Base-by-base conservation (phyloP, 2,888 invertebrate genomes). In the Micoletzkya japonica region DNA sequence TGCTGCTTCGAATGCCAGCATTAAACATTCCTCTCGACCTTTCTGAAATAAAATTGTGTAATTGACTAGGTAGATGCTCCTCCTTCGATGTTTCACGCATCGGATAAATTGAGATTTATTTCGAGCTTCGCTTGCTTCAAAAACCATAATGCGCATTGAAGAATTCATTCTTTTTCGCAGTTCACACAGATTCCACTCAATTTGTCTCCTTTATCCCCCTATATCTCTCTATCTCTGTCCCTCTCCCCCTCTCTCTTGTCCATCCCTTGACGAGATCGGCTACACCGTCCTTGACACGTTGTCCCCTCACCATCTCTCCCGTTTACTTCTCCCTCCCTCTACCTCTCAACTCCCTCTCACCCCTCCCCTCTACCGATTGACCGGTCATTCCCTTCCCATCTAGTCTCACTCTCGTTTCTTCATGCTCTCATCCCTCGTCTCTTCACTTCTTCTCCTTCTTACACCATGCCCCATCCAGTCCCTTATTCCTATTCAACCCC, bases 141-240 rank as follows among this genome's bases (percentile, higher is more conserved):
- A n/a, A n/a, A n/a, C n/a, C n/a, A n/a, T n/a, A n/a, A n/a, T n/a
- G n/a, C n/a, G n/a, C n/a, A n/a, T n/a, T n/a, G n/a, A n/a, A n/a
- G n/a, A n/a, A n/a, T n/a, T n/a, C n/a, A n/a, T n/a, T n/a, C n/a
- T n/a, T n/a, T n/a, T n/a, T n/a, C n/a, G n/a, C n/a, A n/a, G n/a
- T n/a, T n/a, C n/a, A n/a, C n/a, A n/a, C n/a, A n/a, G n/a, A n/a
- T n/a, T n/a, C n/a, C n/a, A n/a, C n/a, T n/a, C n/a, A n/a, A n/a
- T n/a, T n/a, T n/a, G n/a, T n/a, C n/a, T n/a, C n/a, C n/a, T n/a
- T n/a, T n/a, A n/a, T 49, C 49, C 52, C 28, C 44, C 39, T 60
- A 24, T 30, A 24, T 28, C 44, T 60, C 34, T 63, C 54, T 28
- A 36, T 72, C 56, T 34, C 39, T 68, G 58, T 54, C 57, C 50